Conservation (phyloP, 1,140 invertebrate genomes). For the Drosophila nannoptera region DNA sequence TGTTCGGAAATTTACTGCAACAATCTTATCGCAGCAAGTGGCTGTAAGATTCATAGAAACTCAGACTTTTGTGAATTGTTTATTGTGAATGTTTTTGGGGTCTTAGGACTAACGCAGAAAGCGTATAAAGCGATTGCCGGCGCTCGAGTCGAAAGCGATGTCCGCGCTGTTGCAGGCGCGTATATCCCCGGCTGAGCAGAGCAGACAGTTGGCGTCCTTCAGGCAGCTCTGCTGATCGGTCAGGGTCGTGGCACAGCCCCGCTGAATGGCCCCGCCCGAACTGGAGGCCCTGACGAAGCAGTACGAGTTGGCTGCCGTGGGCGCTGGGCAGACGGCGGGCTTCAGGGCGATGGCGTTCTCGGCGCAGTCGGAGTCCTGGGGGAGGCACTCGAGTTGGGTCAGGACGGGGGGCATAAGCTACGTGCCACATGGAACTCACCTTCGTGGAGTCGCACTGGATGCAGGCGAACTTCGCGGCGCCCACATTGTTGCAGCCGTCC, state of each 20-base stretch:
- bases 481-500: slow-evolving; percentile 70
- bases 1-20: too few species aligned
- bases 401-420: neutral
- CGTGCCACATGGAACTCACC: slow-evolving; percentile 17
- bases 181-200: slow-evolving; percentile 67
- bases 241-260: slow-evolving; percentile 66
- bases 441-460: slow-evolving; percentile 68
- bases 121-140: slow-evolving; percentile 53
- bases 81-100: neutral
- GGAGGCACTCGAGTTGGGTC: neutral
- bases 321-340: slow-evolving; percentile 50
- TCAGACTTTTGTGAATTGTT: neutral
- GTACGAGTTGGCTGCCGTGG: slow-evolving; percentile 68
- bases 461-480: slow-evolving; percentile 51
- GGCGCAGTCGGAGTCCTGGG: slow-evolving; percentile 54
- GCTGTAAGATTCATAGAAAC: too few species aligned
- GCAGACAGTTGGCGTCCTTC: slow-evolving; percentile 57
- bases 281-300: slow-evolving; percentile 61
- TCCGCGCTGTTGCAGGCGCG: slow-evolving; percentile 59
- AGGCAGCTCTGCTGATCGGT: slow-evolving; percentile 59
- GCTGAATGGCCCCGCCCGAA: slow-evolving; percentile 29
- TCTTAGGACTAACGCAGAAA: slow-evolving; percentile 36
- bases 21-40: too few species aligned
- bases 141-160: slow-evolving; percentile 29
- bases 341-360: slow-evolving; percentile 35